Base-by-base conservation (phyloP, 2,113 vertebrate genomes). In the Neolamprologus ventralis region DNA sequence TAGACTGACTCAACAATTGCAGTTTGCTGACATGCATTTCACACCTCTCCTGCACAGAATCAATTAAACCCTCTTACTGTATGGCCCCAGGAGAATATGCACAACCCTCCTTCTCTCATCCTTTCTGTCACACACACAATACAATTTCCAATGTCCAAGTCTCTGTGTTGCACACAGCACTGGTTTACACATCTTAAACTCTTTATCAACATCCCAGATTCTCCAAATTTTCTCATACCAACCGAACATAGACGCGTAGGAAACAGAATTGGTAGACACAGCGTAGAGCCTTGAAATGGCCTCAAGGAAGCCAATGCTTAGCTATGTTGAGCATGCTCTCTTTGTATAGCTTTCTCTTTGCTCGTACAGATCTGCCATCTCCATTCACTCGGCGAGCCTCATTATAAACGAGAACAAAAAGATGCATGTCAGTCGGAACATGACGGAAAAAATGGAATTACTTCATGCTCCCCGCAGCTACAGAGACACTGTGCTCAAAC, bases 31-130 rank as follows among this genome's bases (percentile, higher is more conserved):
- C 88, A 82, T 60, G 11, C 45, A 92, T 93, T 93, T 93, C 88
- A 93, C 94, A 94, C 87, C 17, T 91, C 88, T 88, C 80, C 83
- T 89, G 58, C 51, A 85, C 88, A 87, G 81, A 92, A 90, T 93
- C 84, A 93, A 92, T 95, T 93, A 94, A 90, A 91, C 17, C 86
- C 81, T 89, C 88, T 86, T 58, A 80, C 85, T 82, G 81, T 55
- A 73, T 88, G 11, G 57, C 91, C 86, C 9, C 85, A 28, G 87
- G 91, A 87, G 91, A 71, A 85, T 37, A 40, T 49, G 11, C 71
- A 42, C 65, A 31, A 31, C n/a, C 49, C 49, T 71, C 80, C 31
- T 14, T 31, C 80, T 55, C 75, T 35, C 21, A 40, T 71, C 49
- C 58, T 57, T 57, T 10, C 35, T 85, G 81, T 47, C 65, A 80